Percentiles rank a stretch among this genome's conserved stretches.
Evolutionary conservation across 1,140 invertebrate genomes (phyloP).

Genomic region (Daktulosphaira vitifoliae): DNA sequence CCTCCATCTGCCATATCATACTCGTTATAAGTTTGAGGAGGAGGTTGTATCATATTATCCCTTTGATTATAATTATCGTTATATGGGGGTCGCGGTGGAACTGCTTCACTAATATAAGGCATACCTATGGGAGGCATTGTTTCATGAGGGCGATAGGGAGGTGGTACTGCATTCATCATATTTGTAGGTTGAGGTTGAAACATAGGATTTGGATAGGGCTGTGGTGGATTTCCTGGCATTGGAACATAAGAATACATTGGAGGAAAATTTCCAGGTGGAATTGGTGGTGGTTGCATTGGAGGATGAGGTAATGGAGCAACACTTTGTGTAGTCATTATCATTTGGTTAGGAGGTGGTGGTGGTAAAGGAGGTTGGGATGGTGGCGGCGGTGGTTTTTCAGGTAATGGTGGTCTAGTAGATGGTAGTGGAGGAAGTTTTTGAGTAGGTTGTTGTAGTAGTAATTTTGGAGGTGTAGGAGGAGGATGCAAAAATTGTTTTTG

Average conservation of each 20-base stretch:
- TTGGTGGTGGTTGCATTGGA: conserved; percentile 29
- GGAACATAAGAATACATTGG: background rate
- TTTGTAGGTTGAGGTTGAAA: conserved; percentile 7
- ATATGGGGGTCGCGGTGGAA: background rate
- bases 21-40: background rate
- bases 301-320: conserved; percentile 17
- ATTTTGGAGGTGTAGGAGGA: conserved; percentile 22
- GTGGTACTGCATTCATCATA: background rate
- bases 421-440: conserved; percentile 18
- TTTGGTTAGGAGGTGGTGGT: conserved; percentile 13
- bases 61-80: conserved; percentile 23
- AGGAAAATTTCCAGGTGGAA: conserved; percentile 1
- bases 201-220: background rate
- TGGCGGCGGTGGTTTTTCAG: conserved; percentile 14
- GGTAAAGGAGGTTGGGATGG: conserved; percentile 13
- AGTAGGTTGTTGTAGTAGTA: background rate
- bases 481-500: conserved; percentile 19
- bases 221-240: background rate
- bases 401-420: conserved; percentile 21
- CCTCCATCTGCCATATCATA: conserved; percentile 2
- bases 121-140: background rate
- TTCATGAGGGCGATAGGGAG: conserved; percentile 1
- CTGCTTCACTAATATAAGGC: conserved; percentile 2
- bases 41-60: conserved; percentile 3
- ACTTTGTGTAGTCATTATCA: background rate